These are phyloP conservation scores for Diogma glabrata DNA, from an alignment of 2,888 invertebrate genomes.

Conservation along the genomic window DNA sequence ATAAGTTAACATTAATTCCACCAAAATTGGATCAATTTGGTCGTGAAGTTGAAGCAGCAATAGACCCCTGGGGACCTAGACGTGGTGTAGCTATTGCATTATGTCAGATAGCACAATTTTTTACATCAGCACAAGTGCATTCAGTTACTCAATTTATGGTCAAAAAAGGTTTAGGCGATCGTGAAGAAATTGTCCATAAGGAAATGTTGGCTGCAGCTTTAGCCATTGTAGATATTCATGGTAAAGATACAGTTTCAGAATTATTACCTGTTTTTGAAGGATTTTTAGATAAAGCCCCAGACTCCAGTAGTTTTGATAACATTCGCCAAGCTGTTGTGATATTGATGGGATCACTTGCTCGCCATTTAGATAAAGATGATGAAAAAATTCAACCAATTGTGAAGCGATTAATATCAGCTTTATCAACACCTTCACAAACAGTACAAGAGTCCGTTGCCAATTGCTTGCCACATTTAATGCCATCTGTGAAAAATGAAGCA, in stretches of 20 bases:
- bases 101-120: slow-evolving; percentile 57
- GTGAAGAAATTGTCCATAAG: slow-evolving; percentile 66
- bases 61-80: slow-evolving; percentile 85
- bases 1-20: slow-evolving; percentile 70
- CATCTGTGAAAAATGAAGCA: slow-evolving; percentile 84
- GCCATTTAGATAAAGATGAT: slow-evolving; percentile 86
- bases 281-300: slow-evolving; percentile 86
- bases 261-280: slow-evolving; percentile 86
- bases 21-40: slow-evolving; percentile 86
- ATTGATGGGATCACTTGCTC: slow-evolving; percentile 93
- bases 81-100: slow-evolving; percentile 80
- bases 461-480: slow-evolving; percentile 87
- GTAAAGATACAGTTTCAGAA: slow-evolving; percentile 66
- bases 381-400: slow-evolving; percentile 89
- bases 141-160: slow-evolving; percentile 78
- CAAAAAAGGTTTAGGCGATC: slow-evolving; percentile 73
- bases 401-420: slow-evolving; percentile 73
- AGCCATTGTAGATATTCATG: slow-evolving; percentile 82
- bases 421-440: slow-evolving; percentile 94
- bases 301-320: slow-evolving; percentile 79
- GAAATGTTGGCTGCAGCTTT: slow-evolving; percentile 93
- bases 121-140: slow-evolving; percentile 47
- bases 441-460: slow-evolving; percentile 97
- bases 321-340: slow-evolving; percentile 94
- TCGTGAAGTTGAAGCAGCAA: slow-evolving; percentile 67